Evolutionary conservation across 2,888 invertebrate species (phyloP).

Genomic region (Acanthoscelides obtectus): DNA sequence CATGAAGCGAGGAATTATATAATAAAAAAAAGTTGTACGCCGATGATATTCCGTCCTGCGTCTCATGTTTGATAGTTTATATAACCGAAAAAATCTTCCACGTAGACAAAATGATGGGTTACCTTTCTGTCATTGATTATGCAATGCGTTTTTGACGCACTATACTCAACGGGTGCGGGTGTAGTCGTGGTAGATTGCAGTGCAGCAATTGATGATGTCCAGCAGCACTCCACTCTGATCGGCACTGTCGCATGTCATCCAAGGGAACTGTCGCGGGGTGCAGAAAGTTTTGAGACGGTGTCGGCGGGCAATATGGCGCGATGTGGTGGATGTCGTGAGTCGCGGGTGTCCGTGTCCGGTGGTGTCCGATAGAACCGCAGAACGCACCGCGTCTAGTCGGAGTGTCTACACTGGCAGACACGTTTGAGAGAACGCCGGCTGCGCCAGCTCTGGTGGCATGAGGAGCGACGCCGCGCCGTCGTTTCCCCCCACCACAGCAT

Average conservation of each 20-base stretch:
- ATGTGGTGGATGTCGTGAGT: slow-evolving; percentile 12
- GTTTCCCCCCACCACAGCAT: neutral
- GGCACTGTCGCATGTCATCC: slow-evolving; percentile 16
- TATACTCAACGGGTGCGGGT: slow-evolving; percentile 1
- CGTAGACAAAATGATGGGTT: slow-evolving; percentile 7
- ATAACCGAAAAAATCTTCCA: neutral
- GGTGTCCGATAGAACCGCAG: slow-evolving; percentile 17
- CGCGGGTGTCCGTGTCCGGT: slow-evolving; percentile 22
- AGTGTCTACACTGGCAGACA: neutral
- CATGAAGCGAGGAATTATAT: too few relatives aligned
- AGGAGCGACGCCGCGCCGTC: slow-evolving; percentile 4
- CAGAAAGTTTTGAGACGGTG: neutral
- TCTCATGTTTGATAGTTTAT: too few relatives aligned
- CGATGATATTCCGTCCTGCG: too few relatives aligned
- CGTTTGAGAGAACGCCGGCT: neutral
- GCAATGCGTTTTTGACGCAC: slow-evolving; percentile 35
- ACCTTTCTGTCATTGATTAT: slow-evolving; percentile 40
- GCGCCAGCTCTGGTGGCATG: neutral
- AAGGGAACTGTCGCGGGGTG: neutral
- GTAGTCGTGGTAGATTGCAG: neutral
- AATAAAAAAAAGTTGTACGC: too few relatives aligned
- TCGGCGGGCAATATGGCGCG: neutral
- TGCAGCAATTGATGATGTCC: neutral
- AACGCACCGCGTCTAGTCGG: slow-evolving; percentile 11
- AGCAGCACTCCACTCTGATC: neutral